Evolutionary conservation across 2,888 invertebrate species (phyloP).

Genomic region (Drosophila imparisetae): DNA sequence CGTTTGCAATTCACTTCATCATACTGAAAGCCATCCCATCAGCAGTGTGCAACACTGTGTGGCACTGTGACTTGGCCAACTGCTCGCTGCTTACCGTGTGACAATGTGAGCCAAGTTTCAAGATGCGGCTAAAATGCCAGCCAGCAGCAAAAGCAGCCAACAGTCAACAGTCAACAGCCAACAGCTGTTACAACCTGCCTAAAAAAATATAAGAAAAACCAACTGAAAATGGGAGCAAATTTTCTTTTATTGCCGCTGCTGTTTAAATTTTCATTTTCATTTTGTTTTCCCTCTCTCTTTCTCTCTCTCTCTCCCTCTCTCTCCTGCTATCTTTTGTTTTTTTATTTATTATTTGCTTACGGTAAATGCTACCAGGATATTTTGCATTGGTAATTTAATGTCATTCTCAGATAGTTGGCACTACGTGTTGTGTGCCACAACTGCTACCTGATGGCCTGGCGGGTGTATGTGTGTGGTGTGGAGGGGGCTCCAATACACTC

Average conservation of each 20-base stretch:
- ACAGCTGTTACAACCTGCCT: conserved; percentile 53
- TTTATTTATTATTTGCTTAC: conserved; percentile 53
- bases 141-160: conserved; percentile 30
- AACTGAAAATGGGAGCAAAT: conserved; percentile 56
- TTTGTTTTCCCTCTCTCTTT: conserved; percentile 1
- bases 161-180: conserved; percentile 42
- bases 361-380: conserved; percentile 76
- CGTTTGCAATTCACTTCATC: conserved; percentile 70
- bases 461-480: background rate
- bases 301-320: background rate
- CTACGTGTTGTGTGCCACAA: conserved; percentile 56
- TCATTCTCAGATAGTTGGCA: conserved; percentile 78
- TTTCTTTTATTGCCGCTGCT: conserved; percentile 39
- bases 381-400: conserved; percentile 78
- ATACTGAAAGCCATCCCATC: conserved; percentile 60
- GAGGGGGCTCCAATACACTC: conserved; percentile 8
- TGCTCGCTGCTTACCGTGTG: conserved; percentile 44
- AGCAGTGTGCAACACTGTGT: conserved; percentile 43
- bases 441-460: conserved; percentile 13
- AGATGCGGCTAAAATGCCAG: conserved; percentile 31
- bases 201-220: conserved; percentile 14
- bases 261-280: conserved; percentile 73
- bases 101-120: conserved; percentile 65
- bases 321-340: background rate
- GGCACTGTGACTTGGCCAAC: conserved; percentile 41